These are phyloP conservation scores for Embiotoca jacksoni DNA, from an alignment of 2,113 vertebrate species.

Conservation along the genomic window DNA sequence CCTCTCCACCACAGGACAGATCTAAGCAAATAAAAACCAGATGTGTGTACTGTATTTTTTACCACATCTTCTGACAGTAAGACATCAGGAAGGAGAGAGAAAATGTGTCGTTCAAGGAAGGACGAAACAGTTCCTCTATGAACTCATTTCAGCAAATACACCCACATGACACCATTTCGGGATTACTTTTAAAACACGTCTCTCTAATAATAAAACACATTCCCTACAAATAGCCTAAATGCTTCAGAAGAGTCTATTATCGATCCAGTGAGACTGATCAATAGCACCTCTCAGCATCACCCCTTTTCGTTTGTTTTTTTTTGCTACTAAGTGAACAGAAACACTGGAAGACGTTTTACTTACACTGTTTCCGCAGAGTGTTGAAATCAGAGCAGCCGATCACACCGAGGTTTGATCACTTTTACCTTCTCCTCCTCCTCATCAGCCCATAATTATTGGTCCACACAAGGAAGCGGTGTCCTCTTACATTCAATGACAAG, in stretches of 20 bases:
- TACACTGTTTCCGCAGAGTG: not conserved
- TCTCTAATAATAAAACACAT: not conserved
- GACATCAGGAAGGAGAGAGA: slow-evolving; percentile 1
- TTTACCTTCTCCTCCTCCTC: slow-evolving; percentile 5
- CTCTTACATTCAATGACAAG: slow-evolving; percentile 61
- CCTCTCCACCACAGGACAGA: too few species aligned
- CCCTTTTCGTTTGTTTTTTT: not conserved
- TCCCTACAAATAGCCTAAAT: too few species aligned
- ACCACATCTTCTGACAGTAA: slow-evolving; percentile 1
- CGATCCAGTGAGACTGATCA: not conserved
- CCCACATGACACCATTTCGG: not conserved
- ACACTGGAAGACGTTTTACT: not conserved
- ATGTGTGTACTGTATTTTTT: not conserved
- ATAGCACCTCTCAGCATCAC: slow-evolving; percentile 21
- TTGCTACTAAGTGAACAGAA: not conserved
- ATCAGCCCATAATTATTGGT: slow-evolving; percentile 18
- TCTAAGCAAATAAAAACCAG: too few species aligned
- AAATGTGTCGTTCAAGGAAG: slow-evolving; percentile 39
- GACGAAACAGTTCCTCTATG: slow-evolving; percentile 23
- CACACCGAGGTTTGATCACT: not conserved
- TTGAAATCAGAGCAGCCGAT: not conserved
- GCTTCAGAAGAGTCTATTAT: not conserved
- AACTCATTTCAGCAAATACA: not conserved
- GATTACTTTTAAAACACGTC: not conserved
- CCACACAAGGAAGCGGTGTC: slow-evolving; percentile 80